These are phyloP conservation scores for Oncorhynchus mykiss DNA, from an alignment of 2,113 vertebrate species.

Conservation along the genomic window DNA sequence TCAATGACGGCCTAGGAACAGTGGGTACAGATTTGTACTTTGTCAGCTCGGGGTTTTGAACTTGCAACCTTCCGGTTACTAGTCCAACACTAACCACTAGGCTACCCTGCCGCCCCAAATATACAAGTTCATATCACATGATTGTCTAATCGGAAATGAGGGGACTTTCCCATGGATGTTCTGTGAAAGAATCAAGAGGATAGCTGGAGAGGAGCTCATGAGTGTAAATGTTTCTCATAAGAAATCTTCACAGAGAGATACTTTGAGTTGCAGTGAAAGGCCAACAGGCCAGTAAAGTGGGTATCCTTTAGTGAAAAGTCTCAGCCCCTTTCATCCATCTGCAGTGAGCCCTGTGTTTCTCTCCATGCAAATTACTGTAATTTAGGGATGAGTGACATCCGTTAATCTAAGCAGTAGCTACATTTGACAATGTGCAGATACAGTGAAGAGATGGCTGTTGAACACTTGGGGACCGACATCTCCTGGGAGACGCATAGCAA, in stretches of 20 bases:
- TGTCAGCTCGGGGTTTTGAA: no score
- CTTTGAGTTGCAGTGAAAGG: not conserved
- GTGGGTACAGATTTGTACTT: no score
- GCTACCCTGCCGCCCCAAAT: no score
- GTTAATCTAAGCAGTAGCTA: slow-evolving; percentile 35
- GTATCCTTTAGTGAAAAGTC: slow-evolving; percentile 30
- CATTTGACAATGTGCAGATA: no score
- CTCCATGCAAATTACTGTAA: slow-evolving; percentile 65
- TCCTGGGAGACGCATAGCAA: slow-evolving; percentile 1
- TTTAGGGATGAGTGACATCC: slow-evolving; percentile 59
- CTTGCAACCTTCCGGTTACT: no score
- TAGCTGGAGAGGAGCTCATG: slow-evolving; percentile 17
- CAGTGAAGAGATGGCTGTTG: no score
- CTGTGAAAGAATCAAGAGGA: slow-evolving; percentile 5
- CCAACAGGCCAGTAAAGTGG: slow-evolving; percentile 25
- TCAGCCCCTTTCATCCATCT: slow-evolving; percentile 24
- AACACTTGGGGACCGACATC: no score
- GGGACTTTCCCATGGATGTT: slow-evolving; percentile 26
- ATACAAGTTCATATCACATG: slow-evolving; percentile 4
- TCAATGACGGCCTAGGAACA: no score
- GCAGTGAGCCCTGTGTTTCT: slow-evolving; percentile 50
- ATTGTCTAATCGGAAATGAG: not conserved
- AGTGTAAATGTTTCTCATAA: no score
- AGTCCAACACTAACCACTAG: no score
- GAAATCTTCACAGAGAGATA: not conserved